Conservation (phyloP, 2,888 invertebrate species). For the Atethmia centrago region DNA sequence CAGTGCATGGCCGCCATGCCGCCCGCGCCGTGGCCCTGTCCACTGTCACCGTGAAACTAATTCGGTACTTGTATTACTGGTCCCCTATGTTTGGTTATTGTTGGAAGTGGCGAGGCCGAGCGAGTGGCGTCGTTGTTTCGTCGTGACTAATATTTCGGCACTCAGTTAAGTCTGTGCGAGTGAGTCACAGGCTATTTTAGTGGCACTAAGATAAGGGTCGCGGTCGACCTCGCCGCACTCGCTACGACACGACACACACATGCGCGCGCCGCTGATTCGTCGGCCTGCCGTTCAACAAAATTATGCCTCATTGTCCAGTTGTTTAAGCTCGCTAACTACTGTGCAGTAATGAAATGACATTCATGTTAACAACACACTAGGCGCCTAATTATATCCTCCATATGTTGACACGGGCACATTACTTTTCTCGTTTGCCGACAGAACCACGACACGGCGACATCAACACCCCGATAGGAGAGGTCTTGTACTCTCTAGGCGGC, state of each 20-base stretch:
- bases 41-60: neutral
- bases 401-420: neutral
- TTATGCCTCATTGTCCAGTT: neutral
- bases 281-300: constrained; percentile 31
- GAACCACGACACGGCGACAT: no score
- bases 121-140: constrained; percentile 6
- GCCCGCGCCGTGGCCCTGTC: neutral
- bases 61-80: neutral
- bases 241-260: constrained; percentile 4
- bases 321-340: constrained; percentile 7
- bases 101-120: constrained; percentile 16
- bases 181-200: constrained; percentile 59
- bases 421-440: neutral
- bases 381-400: no score
- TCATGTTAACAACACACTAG: no score
- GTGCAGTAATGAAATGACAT: no score
- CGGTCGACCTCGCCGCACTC: constrained; percentile 30
- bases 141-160: constrained; percentile 44
- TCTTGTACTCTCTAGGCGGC: no score
- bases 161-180: constrained; percentile 34
- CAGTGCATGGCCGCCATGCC: neutral
- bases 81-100: constrained; percentile 1
- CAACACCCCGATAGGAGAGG: no score
- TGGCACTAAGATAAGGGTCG: constrained; percentile 49
- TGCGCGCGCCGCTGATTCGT: constrained; percentile 28